Evolutionary conservation across 2,797 vertebrate species (phyloP).

Genomic region (Xenentodon cancila): DNA sequence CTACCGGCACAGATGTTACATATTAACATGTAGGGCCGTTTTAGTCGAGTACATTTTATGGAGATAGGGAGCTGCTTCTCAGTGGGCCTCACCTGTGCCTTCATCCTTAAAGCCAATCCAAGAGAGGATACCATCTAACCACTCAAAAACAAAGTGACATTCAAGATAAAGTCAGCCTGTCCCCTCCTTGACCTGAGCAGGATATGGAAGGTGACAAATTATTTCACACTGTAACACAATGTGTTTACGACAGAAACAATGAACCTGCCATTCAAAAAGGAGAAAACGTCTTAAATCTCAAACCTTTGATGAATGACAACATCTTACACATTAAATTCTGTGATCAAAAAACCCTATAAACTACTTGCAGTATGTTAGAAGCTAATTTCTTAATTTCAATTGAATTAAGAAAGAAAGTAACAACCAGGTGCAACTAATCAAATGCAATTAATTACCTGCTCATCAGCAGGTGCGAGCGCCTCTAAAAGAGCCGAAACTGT

Average conservation of each 20-base stretch:
- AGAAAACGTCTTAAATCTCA: too few species aligned
- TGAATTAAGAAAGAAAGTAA: too few species aligned
- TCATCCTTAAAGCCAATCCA: constrained; percentile 87
- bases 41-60: constrained; percentile 72
- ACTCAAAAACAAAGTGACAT: constrained; percentile 88
- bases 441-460: too few species aligned
- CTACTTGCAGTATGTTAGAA: too few species aligned
- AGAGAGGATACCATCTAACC: constrained; percentile 83
- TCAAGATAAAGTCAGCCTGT: constrained; percentile 85
- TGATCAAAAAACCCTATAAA: too few species aligned
- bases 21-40: constrained; percentile 87
- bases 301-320: too few species aligned
- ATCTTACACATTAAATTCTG: too few species aligned
- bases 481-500: too few species aligned
- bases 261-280: neutral
- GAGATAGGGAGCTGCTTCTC: constrained; percentile 75
- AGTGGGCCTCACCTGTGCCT: constrained; percentile 85
- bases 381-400: too few species aligned
- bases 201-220: constrained; percentile 71
- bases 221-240: constrained; percentile 69
- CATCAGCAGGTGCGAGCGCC: too few species aligned
- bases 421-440: too few species aligned
- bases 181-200: constrained; percentile 76
- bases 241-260: constrained; percentile 65
- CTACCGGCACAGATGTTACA: constrained; percentile 89